phyloP scores from a whole-genome alignment of 2,113 vertebrate species.

The Neolamprologus brichardi region DNA sequence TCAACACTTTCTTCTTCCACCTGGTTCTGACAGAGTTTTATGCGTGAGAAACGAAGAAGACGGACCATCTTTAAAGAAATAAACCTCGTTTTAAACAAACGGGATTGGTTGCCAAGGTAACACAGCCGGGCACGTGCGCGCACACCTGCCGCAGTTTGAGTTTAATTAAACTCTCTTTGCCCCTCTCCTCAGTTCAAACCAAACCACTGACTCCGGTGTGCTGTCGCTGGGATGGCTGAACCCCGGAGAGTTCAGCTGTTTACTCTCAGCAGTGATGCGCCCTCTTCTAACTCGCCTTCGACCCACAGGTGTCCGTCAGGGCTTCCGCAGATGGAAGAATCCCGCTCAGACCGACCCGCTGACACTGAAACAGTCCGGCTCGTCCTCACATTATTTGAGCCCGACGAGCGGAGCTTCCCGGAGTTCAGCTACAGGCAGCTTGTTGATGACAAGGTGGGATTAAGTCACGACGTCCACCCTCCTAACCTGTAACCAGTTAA shows the following conservation, averaged over 20 bases:
- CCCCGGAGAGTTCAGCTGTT: constrained; percentile 81
- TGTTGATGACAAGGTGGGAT: constrained; percentile 61
- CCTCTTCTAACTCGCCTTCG: neutral
- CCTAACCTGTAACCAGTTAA: neutral
- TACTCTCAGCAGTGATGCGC: constrained; percentile 54
- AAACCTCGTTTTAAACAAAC: neutral
- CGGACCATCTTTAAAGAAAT: neutral
- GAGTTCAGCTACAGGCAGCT: constrained; percentile 90
- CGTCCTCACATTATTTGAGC: constrained; percentile 78
- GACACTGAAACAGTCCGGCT: constrained; percentile 66
- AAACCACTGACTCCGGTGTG: neutral
- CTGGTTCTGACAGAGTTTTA: neutral
- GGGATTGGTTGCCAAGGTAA: neutral
- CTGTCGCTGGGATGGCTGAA: constrained; percentile 74
- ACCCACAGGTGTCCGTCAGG: constrained; percentile 1
- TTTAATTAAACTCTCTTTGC: neutral
- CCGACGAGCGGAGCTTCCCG: constrained; percentile 79
- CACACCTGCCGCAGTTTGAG: constrained; percentile 41
- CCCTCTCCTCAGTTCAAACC: neutral
- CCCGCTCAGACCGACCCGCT: neutral
- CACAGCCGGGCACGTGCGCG: neutral
- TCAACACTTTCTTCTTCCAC: neutral
- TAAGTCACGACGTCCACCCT: neutral
- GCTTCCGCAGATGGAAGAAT: neutral
- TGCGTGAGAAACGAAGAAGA: neutral